Percentiles rank a stretch among this genome's conserved stretches.
Conservation (phyloP, 1,140 invertebrate genomes). For the Orchestia grillus region DNA sequence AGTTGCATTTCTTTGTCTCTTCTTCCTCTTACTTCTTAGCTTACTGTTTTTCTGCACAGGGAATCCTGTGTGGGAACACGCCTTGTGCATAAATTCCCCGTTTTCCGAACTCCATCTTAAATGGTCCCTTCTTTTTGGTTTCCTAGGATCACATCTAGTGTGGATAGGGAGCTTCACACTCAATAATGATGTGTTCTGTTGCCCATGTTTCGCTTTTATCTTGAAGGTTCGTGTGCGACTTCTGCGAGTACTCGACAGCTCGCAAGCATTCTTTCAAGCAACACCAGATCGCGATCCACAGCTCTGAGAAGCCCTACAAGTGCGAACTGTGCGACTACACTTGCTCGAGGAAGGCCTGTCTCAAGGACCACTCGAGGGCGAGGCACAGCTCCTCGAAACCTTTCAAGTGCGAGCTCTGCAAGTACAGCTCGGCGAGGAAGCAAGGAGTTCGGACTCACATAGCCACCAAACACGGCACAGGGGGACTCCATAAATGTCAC, state of each 20-base stretch:
- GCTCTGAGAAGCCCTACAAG: conserved; percentile 7
- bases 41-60: too few species aligned
- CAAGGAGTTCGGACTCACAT: neutral
- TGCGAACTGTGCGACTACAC: neutral
- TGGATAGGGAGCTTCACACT: too few species aligned
- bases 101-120: too few species aligned
- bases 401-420: neutral
- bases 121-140: too few species aligned
- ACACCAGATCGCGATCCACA: neutral
- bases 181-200: too few species aligned
- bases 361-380: neutral
- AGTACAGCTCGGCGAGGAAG: neutral
- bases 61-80: too few species aligned
- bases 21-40: too few species aligned
- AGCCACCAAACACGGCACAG: neutral
- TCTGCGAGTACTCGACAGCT: neutral
- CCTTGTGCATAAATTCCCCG: too few species aligned
- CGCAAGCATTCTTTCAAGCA: neutral
- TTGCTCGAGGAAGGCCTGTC: neutral
- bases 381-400: neutral
- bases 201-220: too few species aligned
- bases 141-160: too few species aligned
- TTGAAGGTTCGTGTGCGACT: neutral
- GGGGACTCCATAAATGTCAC: neutral
- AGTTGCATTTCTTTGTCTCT: too few species aligned